A percentile compares a stretch with the other conserved stretches of the same genome.
Evolutionary conservation across 2,888 invertebrate genomes (phyloP).

Genomic region (Ceramica pisi): DNA sequence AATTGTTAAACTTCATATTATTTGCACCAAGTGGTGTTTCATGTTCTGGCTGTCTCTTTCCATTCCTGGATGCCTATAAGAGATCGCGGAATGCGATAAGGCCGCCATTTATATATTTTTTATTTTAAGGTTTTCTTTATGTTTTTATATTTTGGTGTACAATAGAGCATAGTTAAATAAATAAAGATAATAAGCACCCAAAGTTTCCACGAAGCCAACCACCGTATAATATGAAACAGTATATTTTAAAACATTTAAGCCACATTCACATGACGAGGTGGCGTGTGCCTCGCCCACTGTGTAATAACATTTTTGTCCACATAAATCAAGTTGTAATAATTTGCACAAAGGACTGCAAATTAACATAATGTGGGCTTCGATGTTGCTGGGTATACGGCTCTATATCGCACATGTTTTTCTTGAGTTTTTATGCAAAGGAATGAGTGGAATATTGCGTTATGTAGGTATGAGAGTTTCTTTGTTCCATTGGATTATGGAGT

Average conservation of each 20-base stretch:
- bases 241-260: constrained; percentile 64
- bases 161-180: too few species aligned
- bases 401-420: constrained; percentile 51
- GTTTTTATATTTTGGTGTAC: too few species aligned
- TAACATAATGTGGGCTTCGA: constrained; percentile 72
- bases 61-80: too few species aligned
- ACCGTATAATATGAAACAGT: constrained; percentile 42
- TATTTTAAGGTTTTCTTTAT: too few species aligned
- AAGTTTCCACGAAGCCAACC: constrained; percentile 13
- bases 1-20: too few species aligned
- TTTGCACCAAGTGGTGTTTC: too few species aligned
- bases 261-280: constrained; percentile 69
- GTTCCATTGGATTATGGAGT: neutral
- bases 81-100: too few species aligned
- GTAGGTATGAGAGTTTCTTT: neutral
- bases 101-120: too few species aligned
- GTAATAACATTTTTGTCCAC: constrained; percentile 74
- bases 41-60: too few species aligned
- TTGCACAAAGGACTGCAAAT: constrained; percentile 79
- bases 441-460: neutral
- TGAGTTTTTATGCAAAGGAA: neutral
- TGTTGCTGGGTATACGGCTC: constrained; percentile 57
- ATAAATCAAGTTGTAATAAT: constrained; percentile 83
- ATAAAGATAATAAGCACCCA: constrained; percentile 24
- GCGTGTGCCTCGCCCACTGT: constrained; percentile 78